A percentile compares a stretch with the other conserved stretches of the same genome.
These are phyloP conservation scores for Aulostomus chinensis DNA, from an alignment of 2,797 vertebrate genomes.

Conservation along the genomic window DNA sequence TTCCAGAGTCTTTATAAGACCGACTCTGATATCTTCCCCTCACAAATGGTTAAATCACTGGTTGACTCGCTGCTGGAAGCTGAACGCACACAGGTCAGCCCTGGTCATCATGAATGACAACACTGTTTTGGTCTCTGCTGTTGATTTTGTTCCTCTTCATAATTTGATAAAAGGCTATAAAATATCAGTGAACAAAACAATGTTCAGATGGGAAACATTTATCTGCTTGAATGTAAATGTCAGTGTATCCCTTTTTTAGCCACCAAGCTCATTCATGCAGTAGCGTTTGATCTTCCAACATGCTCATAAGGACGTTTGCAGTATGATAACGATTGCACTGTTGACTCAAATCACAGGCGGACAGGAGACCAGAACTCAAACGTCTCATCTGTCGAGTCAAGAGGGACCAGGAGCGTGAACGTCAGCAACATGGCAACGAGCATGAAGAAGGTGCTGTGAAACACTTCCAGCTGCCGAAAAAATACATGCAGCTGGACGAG, in stretches of 20 bases:
- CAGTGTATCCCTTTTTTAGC: no score
- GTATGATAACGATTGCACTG: no score
- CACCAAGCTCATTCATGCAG: no score
- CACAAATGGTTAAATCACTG: slow-evolving; percentile 85
- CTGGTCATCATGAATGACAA: no score
- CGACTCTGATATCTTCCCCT: slow-evolving; percentile 91
- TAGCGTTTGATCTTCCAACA: no score
- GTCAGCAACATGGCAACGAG: slow-evolving; percentile 51
- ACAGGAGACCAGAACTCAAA: slow-evolving; percentile 85
- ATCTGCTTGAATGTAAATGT: no score
- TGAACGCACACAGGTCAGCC: slow-evolving; percentile 76
- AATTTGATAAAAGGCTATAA: no score
- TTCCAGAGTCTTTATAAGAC: slow-evolving; percentile 96
- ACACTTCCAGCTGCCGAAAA: slow-evolving; percentile 90
- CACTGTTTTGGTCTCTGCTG: no score
- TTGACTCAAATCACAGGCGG: slow-evolving; percentile 59
- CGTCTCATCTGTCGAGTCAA: slow-evolving; percentile 86
- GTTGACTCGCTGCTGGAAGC: slow-evolving; percentile 78
- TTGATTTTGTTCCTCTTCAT: no score
- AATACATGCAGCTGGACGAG: slow-evolving; percentile 89
- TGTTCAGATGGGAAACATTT: no score
- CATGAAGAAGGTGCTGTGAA: slow-evolving; percentile 79
- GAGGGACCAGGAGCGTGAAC: slow-evolving; percentile 84
- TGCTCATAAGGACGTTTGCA: no score
- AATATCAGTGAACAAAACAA: no score